A percentile compares a stretch with the other conserved stretches of the same genome.
Evolutionary conservation across 2,797 vertebrate species (phyloP).

Genomic region (Sciurus vulgaris): DNA sequence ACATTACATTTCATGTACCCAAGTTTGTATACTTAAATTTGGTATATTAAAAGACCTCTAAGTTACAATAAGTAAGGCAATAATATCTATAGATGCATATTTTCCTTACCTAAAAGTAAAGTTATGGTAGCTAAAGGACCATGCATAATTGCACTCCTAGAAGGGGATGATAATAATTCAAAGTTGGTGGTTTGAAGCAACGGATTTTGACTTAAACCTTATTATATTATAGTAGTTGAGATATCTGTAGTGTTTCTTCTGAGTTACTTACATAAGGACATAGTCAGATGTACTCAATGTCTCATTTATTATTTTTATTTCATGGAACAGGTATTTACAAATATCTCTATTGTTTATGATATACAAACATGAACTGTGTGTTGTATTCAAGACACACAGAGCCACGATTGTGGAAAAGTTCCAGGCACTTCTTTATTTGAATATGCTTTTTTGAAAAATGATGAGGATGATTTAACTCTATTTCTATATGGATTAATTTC

Average conservation of each 20-base stretch:
- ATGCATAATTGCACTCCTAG: not conserved
- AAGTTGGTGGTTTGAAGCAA: not conserved
- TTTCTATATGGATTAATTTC: not conserved
- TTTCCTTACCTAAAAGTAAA: not conserved
- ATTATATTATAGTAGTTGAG: not conserved
- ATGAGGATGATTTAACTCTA: not conserved
- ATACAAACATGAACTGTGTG: not conserved
- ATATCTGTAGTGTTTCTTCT: not conserved
- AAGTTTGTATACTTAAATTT: not conserved
- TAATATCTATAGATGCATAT: not conserved
- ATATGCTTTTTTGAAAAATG: not conserved
- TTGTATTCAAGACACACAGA: not conserved
- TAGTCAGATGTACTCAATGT: not conserved
- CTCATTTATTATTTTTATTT: not conserved
- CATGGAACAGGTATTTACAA: too few relatives aligned
- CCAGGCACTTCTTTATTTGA: not conserved
- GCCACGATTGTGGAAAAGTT: not conserved
- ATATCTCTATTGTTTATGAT: not conserved
- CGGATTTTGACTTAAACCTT: not conserved
- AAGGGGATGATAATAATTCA: not conserved
- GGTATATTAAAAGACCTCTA: not conserved
- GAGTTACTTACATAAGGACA: not conserved
- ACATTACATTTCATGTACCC: not conserved
- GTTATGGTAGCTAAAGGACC: not conserved
- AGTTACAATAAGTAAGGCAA: not conserved